phyloP scores from a whole-genome alignment of 2,797 vertebrate genomes.

The Siniperca undulata region DNA sequence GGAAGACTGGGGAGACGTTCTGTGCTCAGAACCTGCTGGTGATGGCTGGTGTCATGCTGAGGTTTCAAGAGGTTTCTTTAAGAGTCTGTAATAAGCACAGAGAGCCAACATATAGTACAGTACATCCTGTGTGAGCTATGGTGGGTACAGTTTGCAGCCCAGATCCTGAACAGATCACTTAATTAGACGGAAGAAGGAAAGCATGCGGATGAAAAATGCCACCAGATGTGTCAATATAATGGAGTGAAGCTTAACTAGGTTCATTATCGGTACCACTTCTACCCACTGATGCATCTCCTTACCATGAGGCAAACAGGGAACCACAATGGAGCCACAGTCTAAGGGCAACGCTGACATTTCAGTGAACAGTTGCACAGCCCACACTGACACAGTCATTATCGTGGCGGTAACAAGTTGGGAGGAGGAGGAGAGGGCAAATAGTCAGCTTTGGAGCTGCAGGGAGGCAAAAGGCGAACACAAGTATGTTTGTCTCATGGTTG shows the following conservation, averaged over 20 bases:
- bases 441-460: conserved; percentile 5
- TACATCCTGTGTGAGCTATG: background rate
- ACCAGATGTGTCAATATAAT: conserved; percentile 53
- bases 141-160: background rate
- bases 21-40: conserved; percentile 2
- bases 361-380: conserved; percentile 45
- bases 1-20: background rate
- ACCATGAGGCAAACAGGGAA: conserved; percentile 33
- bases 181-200: conserved; percentile 22
- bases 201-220: conserved; percentile 34
- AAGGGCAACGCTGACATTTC: conserved; percentile 52
- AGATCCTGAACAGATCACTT: conserved; percentile 26
- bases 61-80: conserved; percentile 14
- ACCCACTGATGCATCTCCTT: conserved; percentile 33
- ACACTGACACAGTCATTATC: conserved; percentile 43
- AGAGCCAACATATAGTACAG: background rate
- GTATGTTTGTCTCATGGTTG: conserved; percentile 46
- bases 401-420: conserved; percentile 27
- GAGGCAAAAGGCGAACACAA: conserved; percentile 23
- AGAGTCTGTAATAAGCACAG: conserved; percentile 1
- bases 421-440: conserved; percentile 21
- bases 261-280: conserved; percentile 41
- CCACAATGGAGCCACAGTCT: conserved; percentile 51
- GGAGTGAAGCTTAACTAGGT: conserved; percentile 32
- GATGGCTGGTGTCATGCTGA: background rate